A percentile compares a stretch with the other conserved stretches of the same genome.
These are phyloP conservation scores for Neria commutata DNA, from an alignment of 2,888 invertebrate species.

Conservation along the genomic window DNA sequence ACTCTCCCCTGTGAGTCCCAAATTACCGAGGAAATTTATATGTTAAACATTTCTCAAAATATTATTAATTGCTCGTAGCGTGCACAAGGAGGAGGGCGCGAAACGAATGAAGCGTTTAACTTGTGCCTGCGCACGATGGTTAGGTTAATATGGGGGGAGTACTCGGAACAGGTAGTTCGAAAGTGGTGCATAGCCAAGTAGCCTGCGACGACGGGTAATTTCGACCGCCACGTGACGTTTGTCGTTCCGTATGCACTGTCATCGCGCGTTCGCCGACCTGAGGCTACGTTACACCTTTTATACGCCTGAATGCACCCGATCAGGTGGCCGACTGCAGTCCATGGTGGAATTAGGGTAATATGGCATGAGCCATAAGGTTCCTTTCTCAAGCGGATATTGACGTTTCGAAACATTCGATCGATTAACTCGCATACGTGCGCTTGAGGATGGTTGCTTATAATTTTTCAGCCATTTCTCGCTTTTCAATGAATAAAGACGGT, in stretches of 20 bases:
- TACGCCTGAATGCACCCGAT: slow-evolving; percentile 51
- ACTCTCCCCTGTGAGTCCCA: slow-evolving; percentile 30
- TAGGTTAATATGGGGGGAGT: background rate
- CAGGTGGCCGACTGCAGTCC: slow-evolving; percentile 47
- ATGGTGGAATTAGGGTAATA: background rate
- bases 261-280: slow-evolving; percentile 1
- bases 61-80: slow-evolving; percentile 44
- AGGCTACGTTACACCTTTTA: slow-evolving; percentile 47
- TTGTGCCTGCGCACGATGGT: background rate
- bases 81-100: background rate
- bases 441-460: too few relatives aligned
- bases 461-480: too few relatives aligned
- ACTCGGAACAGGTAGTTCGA: slow-evolving; percentile 24
- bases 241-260: too few relatives aligned
- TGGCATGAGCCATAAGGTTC: background rate
- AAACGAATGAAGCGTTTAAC: slow-evolving; percentile 6
- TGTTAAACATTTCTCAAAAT: slow-evolving; percentile 42
- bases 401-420: background rate
- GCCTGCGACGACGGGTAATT: background rate
- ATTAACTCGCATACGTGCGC: too few relatives aligned
- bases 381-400: background rate
- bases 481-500: too few relatives aligned
- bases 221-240: slow-evolving; percentile 18
- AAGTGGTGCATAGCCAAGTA: slow-evolving; percentile 3
- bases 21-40: slow-evolving; percentile 57